Percentiles rank a stretch among this genome's conserved stretches.
These are phyloP conservation scores for Neosilurus mollespiculum DNA, from an alignment of 2,797 vertebrate species.

Conservation along the genomic window DNA sequence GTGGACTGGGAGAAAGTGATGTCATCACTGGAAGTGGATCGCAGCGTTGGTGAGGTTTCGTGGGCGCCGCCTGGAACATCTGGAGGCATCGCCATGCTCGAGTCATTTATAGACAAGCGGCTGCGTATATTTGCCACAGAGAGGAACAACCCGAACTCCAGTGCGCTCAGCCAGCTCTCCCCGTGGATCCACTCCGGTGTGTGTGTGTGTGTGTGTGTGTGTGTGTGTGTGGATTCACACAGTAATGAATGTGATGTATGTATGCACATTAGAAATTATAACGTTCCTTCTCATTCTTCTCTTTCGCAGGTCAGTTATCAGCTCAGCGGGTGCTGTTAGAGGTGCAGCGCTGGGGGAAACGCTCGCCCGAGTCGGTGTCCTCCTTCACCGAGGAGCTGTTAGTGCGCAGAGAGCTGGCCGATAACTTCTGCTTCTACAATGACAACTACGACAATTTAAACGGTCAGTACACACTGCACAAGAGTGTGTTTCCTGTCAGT, in stretches of 20 bases:
- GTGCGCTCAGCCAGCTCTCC: slow-evolving; percentile 84
- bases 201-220: background rate
- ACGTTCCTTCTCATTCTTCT: background rate
- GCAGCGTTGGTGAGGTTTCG: slow-evolving; percentile 71
- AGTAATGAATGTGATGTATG: background rate
- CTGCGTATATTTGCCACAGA: slow-evolving; percentile 74
- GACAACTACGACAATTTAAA: slow-evolving; percentile 82
- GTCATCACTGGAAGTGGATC: slow-evolving; percentile 78
- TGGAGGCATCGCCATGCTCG: slow-evolving; percentile 75
- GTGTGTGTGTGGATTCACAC: background rate
- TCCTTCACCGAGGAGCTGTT: slow-evolving; percentile 84
- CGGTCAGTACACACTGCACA: slow-evolving; percentile 66
- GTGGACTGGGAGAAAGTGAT: slow-evolving; percentile 78
- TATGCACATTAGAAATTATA: too few relatives aligned
- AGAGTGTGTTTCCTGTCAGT: background rate
- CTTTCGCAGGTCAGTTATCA: slow-evolving; percentile 77
- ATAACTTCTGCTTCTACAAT: slow-evolving; percentile 94
- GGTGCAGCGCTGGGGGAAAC: slow-evolving; percentile 70
- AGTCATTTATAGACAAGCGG: slow-evolving; percentile 79
- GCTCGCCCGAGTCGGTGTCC: slow-evolving; percentile 65
- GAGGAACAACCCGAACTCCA: slow-evolving; percentile 82
- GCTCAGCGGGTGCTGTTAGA: slow-evolving; percentile 81
- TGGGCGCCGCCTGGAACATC: slow-evolving; percentile 80
- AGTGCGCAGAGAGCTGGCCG: slow-evolving; percentile 85
- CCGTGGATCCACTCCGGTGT: slow-evolving; percentile 87